These are phyloP conservation scores for Aleiodes leptofemur DNA, from an alignment of 2,888 invertebrate genomes.

Conservation along the genomic window DNA sequence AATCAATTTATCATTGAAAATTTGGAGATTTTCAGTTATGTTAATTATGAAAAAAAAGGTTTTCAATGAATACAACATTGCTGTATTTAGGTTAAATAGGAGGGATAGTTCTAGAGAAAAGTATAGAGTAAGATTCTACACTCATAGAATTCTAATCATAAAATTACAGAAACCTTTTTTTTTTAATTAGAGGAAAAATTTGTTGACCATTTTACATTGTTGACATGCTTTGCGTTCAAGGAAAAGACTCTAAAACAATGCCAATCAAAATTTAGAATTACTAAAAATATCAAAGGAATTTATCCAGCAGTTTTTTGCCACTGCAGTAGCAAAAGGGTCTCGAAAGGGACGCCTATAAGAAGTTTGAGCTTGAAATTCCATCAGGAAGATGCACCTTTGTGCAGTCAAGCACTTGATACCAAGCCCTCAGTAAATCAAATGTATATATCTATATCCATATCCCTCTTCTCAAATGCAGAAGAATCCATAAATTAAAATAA, in stretches of 20 bases:
- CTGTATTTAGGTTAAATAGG: too few species aligned
- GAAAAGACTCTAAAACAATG: neutral
- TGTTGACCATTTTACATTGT: too few species aligned
- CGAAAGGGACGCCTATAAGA: constrained; percentile 23
- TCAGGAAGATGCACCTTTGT: constrained; percentile 52
- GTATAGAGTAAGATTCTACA: neutral
- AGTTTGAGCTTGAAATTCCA: constrained; percentile 47
- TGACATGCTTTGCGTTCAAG: neutral
- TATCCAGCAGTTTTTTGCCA: neutral
- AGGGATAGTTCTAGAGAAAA: neutral
- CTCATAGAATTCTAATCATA: too few species aligned
- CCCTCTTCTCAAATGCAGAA: neutral
- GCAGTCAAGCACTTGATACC: constrained; percentile 45
- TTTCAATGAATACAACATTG: too few species aligned
- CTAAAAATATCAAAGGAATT: neutral
- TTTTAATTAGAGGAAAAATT: too few species aligned
- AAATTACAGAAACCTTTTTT: too few species aligned
- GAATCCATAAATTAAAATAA: neutral
- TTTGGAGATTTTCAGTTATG: neutral
- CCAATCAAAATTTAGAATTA: neutral
- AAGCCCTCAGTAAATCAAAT: constrained; percentile 34
- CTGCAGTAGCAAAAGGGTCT: constrained; percentile 17
- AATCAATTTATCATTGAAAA: neutral
- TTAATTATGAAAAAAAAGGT: too few species aligned
- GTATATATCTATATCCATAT: neutral